A percentile compares a stretch with the other conserved stretches of the same genome.
Conservation (phyloP, 2,888 invertebrate species). For the Stenoptilia bipunctidactyla region DNA sequence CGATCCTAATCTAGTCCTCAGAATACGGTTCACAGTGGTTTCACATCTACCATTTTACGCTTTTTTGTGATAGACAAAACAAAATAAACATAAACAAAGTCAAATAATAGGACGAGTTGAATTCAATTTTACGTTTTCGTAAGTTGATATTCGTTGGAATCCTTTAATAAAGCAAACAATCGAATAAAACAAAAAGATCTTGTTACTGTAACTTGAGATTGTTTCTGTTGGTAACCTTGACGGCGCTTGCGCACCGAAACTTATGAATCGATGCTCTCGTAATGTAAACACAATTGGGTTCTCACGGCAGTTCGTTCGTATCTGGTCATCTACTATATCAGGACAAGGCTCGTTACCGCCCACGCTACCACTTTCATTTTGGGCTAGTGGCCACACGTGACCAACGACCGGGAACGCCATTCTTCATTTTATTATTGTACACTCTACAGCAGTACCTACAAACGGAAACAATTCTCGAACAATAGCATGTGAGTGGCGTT, state of each 20-base stretch:
- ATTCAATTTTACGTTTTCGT: too few species aligned
- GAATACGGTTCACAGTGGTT: too few species aligned
- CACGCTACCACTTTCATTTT: constrained; percentile 62
- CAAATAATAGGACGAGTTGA: too few species aligned
- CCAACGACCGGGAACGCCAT: constrained; percentile 38
- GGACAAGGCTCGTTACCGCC: constrained; percentile 31
- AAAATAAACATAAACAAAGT: too few species aligned
- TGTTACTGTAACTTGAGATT: neutral
- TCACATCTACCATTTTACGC: too few species aligned
- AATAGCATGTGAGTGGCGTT: neutral
- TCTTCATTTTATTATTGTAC: constrained; percentile 33
- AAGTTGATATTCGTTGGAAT: neutral
- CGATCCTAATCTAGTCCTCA: too few species aligned
- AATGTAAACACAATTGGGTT: constrained; percentile 16
- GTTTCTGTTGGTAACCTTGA: too few species aligned
- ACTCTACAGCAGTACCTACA: constrained; percentile 14
- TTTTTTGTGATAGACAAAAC: too few species aligned
- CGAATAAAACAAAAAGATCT: neutral
- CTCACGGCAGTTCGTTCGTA: constrained; percentile 41
- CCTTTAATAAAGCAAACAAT: neutral
- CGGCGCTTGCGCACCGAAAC: neutral
- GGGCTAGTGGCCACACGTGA: constrained; percentile 49
- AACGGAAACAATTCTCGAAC: neutral
- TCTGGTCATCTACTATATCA: constrained; percentile 23
- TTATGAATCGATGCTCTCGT: neutral